These are phyloP conservation scores for Poeciliopsis retropinna DNA, from an alignment of 2,113 vertebrate species.

Conservation along the genomic window DNA sequence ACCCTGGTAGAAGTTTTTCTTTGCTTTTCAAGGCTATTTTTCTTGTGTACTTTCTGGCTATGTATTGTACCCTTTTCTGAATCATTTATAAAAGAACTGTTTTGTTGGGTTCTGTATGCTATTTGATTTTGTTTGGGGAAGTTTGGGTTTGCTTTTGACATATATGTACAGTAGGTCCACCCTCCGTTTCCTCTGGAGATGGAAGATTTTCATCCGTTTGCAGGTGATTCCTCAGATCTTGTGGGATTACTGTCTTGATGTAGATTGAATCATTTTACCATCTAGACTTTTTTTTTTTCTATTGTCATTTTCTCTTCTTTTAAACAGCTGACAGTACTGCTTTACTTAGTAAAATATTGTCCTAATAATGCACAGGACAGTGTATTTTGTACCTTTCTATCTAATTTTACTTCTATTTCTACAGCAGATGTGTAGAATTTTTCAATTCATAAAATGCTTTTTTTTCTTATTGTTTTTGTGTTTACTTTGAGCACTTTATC, in stretches of 20 bases:
- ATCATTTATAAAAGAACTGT: constrained; percentile 30
- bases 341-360: background rate
- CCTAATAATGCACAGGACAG: background rate
- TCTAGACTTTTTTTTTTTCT: background rate
- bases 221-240: background rate
- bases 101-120: background rate
- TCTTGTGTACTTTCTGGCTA: constrained; percentile 38
- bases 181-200: background rate
- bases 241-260: background rate
- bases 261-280: background rate
- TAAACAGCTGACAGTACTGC: background rate
- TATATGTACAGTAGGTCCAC: background rate
- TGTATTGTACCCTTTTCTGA: constrained; percentile 24
- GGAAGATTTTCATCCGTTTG: background rate
- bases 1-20: constrained; percentile 21
- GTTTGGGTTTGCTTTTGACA: constrained; percentile 7
- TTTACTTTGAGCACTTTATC: background rate
- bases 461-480: background rate
- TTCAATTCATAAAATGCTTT: background rate
- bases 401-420: background rate
- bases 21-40: constrained; percentile 24
- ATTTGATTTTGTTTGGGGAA: constrained; percentile 1
- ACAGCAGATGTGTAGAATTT: background rate
- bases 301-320: background rate
- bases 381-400: background rate